phyloP scores from a whole-genome alignment of 2,888 invertebrate genomes.

The Flexamia atlantica region DNA sequence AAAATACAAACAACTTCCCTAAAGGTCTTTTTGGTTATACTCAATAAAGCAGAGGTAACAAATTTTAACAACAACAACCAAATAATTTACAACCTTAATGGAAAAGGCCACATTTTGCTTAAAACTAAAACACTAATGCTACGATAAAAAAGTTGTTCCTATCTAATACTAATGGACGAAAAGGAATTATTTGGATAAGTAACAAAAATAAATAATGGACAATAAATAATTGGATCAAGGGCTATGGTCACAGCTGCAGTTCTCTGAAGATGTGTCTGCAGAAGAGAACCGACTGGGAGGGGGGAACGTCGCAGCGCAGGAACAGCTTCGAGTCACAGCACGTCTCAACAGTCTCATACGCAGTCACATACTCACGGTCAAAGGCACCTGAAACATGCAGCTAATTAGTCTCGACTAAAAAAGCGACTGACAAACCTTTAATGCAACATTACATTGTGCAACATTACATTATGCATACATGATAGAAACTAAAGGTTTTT shows the following conservation, averaged over 20 bases:
- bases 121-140: conserved; percentile 11
- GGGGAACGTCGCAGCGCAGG: conserved; percentile 88
- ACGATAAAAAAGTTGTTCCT: conserved; percentile 17
- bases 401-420: background rate
- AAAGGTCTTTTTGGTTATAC: background rate
- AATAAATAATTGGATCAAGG: conserved; percentile 25
- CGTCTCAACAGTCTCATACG: conserved; percentile 84
- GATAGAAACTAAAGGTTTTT: no score
- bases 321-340: conserved; percentile 83
- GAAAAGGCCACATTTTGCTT: conserved; percentile 36
- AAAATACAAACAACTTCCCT: background rate
- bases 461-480: no score
- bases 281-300: conserved; percentile 87
- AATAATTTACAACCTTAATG: conserved; percentile 32
- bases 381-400: conserved; percentile 80
- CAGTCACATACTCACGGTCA: conserved; percentile 92
- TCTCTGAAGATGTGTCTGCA: conserved; percentile 90
- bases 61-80: conserved; percentile 9
- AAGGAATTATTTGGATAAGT: conserved; percentile 15
- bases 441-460: no score
- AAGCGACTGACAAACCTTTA: no score
- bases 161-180: conserved; percentile 41
- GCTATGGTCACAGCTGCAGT: conserved; percentile 61
- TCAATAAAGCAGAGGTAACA: conserved; percentile 4
- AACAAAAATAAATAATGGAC: conserved; percentile 41